phyloP scores from a whole-genome alignment of 2,888 invertebrate genomes.

The Cremastinae sp. region DNA sequence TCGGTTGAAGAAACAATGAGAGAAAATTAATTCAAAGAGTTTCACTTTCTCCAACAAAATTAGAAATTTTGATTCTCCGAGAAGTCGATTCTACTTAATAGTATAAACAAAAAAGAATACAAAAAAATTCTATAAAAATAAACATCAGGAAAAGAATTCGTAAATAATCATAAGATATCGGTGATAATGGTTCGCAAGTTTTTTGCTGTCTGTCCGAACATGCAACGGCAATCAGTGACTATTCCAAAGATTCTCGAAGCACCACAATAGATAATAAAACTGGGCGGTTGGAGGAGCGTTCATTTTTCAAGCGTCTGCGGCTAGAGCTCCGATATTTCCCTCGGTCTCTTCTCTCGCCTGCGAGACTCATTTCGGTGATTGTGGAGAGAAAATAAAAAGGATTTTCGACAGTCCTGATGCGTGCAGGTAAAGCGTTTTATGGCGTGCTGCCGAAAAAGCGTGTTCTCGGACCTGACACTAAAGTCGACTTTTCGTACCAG shows the following conservation, averaged over 20 bases:
- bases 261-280: conserved; percentile 24
- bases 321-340: conserved; percentile 16
- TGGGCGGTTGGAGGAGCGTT: conserved; percentile 9
- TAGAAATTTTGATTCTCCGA: too few relatives aligned
- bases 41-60: too few relatives aligned
- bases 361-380: conserved; percentile 10
- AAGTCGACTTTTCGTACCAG: conserved; percentile 21
- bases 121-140: background rate
- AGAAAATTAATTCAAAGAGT: too few relatives aligned
- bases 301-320: conserved; percentile 17
- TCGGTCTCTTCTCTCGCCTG: background rate
- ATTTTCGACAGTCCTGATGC: conserved; percentile 36
- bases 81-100: too few relatives aligned
- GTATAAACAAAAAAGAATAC: too few relatives aligned
- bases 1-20: too few relatives aligned
- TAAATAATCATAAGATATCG: conserved; percentile 3
- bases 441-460: conserved; percentile 45
- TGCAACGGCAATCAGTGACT: conserved; percentile 18
- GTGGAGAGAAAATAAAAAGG: conserved; percentile 16
- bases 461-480: conserved; percentile 24
- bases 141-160: background rate
- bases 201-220: background rate
- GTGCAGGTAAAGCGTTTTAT: conserved; percentile 46
- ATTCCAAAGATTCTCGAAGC: conserved; percentile 5
- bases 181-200: background rate